Conservation (phyloP, 1,140 invertebrate species). For the Papilio helenus region DNA sequence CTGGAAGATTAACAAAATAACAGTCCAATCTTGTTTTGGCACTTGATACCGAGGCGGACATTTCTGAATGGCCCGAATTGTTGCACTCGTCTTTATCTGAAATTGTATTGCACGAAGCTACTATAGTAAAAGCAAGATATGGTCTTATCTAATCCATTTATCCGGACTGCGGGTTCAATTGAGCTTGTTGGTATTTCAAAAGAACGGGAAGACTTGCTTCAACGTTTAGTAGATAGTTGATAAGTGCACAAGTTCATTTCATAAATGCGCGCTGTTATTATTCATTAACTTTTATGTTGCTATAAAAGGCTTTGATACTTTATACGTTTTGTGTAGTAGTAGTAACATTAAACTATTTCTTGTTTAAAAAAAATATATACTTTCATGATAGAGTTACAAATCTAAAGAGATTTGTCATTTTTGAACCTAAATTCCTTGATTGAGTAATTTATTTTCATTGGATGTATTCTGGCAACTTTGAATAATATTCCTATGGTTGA, state of each 20-base stretch:
- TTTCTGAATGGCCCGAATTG: constrained; percentile 30
- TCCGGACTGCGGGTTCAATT: constrained; percentile 35
- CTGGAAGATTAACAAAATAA: constrained; percentile 21
- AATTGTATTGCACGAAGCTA: constrained; percentile 33
- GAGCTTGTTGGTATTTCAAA: constrained; percentile 33
- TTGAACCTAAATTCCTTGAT: not conserved
- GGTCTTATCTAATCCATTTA: constrained; percentile 36
- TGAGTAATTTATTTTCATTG: too few species aligned
- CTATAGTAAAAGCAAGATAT: constrained; percentile 36
- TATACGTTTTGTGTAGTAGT: not conserved
- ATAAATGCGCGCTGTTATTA: not conserved
- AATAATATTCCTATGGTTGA: not conserved
- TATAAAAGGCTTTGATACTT: not conserved
- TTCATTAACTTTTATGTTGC: not conserved
- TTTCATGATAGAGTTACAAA: too few species aligned
- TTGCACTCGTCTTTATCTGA: constrained; percentile 38
- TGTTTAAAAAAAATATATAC: not conserved
- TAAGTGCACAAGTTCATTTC: constrained; percentile 8
- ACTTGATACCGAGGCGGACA: constrained; percentile 28
- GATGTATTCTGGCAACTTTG: not conserved
- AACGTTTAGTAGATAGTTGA: constrained; percentile 25
- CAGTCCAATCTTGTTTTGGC: constrained; percentile 28
- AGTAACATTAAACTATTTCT: not conserved
- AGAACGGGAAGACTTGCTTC: constrained; percentile 22
- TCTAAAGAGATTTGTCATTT: too few species aligned